phyloP scores from a whole-genome alignment of 2,113 vertebrate species.

The Daubentonia madagascariensis region DNA sequence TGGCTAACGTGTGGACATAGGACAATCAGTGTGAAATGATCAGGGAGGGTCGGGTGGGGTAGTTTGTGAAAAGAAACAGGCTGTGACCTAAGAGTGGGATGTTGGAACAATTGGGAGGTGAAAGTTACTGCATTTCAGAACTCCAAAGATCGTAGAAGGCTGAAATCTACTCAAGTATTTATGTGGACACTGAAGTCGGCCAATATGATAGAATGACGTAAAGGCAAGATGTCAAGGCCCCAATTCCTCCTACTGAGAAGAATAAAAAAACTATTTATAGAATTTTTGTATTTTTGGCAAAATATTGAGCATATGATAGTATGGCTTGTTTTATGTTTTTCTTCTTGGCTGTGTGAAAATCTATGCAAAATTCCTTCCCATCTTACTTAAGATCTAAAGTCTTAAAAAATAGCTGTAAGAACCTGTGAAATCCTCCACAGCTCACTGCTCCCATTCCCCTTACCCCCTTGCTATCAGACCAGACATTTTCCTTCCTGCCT shows the following conservation, averaged over 20 bases:
- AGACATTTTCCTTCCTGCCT: not conserved
- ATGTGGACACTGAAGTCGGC: accelerated
- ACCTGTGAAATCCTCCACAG: accelerated
- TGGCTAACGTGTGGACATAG: accelerated
- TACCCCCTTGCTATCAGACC: accelerated
- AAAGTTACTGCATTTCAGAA: no score
- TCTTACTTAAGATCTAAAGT: not conserved
- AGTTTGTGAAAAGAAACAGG: not conserved
- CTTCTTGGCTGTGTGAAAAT: not conserved
- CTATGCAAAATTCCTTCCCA: not conserved
- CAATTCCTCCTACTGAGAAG: not conserved
- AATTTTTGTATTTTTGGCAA: not conserved
- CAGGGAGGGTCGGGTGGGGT: not conserved
- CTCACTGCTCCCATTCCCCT: accelerated
- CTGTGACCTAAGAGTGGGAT: not conserved
- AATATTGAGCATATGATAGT: not conserved
- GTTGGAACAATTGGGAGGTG: not conserved
- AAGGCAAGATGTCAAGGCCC: accelerated
- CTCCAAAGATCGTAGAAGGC: not conserved
- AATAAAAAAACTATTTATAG: not conserved
- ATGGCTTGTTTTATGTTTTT: not conserved
- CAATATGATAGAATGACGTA: accelerated
- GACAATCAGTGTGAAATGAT: not conserved
- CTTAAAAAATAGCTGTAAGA: not conserved
- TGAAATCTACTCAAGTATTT: not conserved